Percentiles rank a stretch among this genome's conserved stretches.
phyloP scores from a whole-genome alignment of 37 sponge, comb jelly and placozoan species.

The Beroe ovata region DNA sequence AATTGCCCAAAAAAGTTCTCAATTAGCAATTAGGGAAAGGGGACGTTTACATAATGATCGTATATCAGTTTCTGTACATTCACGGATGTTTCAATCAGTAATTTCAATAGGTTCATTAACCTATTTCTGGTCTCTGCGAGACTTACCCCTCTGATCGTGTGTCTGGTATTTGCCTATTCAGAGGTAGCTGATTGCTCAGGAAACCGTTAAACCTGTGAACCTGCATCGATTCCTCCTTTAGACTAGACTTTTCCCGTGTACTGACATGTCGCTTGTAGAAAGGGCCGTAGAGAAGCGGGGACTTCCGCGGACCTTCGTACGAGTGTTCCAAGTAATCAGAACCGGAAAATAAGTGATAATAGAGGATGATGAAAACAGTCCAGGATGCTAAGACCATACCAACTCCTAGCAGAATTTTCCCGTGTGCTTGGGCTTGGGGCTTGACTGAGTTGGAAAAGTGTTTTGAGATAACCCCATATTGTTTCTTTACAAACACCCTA shows the following conservation, averaged over 20 bases:
- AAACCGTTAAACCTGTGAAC: constrained; percentile 57
- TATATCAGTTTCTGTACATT: too few species aligned
- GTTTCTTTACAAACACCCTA: constrained; percentile 27
- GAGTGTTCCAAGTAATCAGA: constrained; percentile 40
- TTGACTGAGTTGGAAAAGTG: neutral
- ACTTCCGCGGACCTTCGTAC: neutral
- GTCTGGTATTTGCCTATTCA: constrained; percentile 21
- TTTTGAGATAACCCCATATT: constrained; percentile 11
- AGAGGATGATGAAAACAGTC: constrained; percentile 11
- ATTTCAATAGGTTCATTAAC: too few species aligned
- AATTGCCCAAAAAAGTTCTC: too few species aligned
- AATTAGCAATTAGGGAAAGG: too few species aligned
- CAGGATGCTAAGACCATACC: constrained; percentile 2
- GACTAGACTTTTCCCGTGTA: neutral
- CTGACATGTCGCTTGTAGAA: constrained; percentile 50
- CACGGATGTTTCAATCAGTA: too few species aligned
- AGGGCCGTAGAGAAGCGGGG: constrained; percentile 15
- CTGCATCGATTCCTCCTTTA: constrained; percentile 38
- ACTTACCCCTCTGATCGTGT: constrained; percentile 48
- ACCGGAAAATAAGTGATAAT: neutral
- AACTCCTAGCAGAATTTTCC: neutral
- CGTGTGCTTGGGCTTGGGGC: constrained; percentile 6
- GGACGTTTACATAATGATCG: too few species aligned
- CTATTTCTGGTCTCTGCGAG: too few species aligned
- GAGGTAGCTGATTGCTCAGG: neutral